These are phyloP conservation scores for Coregonus suidteri DNA, from an alignment of 2,797 vertebrate genomes.

Conservation along the genomic window DNA sequence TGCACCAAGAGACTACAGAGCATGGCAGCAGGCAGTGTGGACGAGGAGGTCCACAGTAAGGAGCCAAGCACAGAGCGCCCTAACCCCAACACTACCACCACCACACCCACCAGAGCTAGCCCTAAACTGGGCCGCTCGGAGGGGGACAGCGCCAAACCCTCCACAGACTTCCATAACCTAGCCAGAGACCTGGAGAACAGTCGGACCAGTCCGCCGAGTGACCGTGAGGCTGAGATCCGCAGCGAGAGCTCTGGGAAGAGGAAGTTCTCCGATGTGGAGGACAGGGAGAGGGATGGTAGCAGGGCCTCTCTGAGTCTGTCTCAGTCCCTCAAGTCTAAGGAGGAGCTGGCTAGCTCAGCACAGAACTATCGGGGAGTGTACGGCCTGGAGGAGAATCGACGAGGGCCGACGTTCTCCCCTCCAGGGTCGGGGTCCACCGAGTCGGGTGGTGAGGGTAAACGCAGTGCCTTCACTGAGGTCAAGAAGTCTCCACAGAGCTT, in stretches of 20 bases:
- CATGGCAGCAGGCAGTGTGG: slow-evolving; percentile 63
- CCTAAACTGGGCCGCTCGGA: slow-evolving; percentile 75
- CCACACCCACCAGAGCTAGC: slow-evolving; percentile 59
- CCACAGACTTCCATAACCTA: slow-evolving; percentile 95
- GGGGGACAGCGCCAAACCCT: slow-evolving; percentile 81
- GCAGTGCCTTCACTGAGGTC: slow-evolving; percentile 95
- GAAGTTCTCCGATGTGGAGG: slow-evolving; percentile 81
- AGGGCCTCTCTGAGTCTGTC: slow-evolving; percentile 57
- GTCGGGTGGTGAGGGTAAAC: slow-evolving; percentile 80
- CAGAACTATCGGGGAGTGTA: slow-evolving; percentile 86
- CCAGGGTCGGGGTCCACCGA: slow-evolving; percentile 74
- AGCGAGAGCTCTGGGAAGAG: slow-evolving; percentile 81
- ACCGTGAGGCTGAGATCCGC: slow-evolving; percentile 83
- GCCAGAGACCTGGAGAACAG: slow-evolving; percentile 91
- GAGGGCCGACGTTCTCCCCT: slow-evolving; percentile 75
- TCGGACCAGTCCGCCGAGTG: slow-evolving; percentile 74
- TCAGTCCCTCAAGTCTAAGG: slow-evolving; percentile 79
- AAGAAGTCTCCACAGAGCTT: slow-evolving; percentile 81
- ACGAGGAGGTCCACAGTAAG: slow-evolving; percentile 63
- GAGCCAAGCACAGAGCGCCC: slow-evolving; percentile 64
- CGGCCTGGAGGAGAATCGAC: slow-evolving; percentile 84
- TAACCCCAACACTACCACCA: slow-evolving; percentile 35
- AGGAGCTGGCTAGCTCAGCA: slow-evolving; percentile 86
- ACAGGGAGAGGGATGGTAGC: slow-evolving; percentile 46
- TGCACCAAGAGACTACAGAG: slow-evolving; percentile 90